Evolutionary conservation across 1,140 invertebrate species (phyloP).

Genomic region (Homarus americanus): DNA sequence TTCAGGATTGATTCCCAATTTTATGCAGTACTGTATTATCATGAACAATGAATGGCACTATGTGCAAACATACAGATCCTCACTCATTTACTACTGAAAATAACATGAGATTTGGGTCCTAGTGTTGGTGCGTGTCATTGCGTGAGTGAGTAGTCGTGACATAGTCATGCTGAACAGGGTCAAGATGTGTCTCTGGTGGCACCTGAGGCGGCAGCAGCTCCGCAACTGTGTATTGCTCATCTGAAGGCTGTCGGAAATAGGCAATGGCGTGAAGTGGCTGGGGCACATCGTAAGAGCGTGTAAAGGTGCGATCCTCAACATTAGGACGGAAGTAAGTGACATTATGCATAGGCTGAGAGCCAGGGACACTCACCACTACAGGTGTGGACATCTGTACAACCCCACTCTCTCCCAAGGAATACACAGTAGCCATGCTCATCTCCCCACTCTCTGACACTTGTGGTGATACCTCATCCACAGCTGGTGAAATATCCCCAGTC

Average conservation of each 20-base stretch:
- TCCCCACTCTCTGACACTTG: slow-evolving; percentile 19
- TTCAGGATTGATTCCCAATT: too few relatives aligned
- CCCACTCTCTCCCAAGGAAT: slow-evolving; percentile 19
- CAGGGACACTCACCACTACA: background rate
- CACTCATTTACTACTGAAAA: too few relatives aligned
- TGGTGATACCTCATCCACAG: background rate
- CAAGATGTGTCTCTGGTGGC: background rate
- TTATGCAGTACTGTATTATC: too few relatives aligned
- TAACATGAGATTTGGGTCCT: too few relatives aligned
- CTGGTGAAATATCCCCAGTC: background rate
- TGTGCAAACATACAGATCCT: too few relatives aligned
- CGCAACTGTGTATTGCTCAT: slow-evolving; percentile 33
- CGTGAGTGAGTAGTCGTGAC: background rate
- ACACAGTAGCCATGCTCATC: slow-evolving; percentile 7
- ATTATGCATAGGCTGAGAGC: slow-evolving; percentile 16
- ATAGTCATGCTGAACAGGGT: background rate
- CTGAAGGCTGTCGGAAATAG: slow-evolving; percentile 28
- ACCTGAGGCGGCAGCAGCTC: slow-evolving; percentile 37
- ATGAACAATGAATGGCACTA: too few relatives aligned
- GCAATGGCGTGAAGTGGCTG: slow-evolving; percentile 21
- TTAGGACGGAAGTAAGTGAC: slow-evolving; percentile 4
- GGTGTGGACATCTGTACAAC: slow-evolving; percentile 32
- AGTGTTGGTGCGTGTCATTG: background rate
- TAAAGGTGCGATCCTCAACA: background rate
- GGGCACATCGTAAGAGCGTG: background rate